phyloP scores from a whole-genome alignment of 2,797 vertebrate genomes.

The Lepus oiostolus region DNA sequence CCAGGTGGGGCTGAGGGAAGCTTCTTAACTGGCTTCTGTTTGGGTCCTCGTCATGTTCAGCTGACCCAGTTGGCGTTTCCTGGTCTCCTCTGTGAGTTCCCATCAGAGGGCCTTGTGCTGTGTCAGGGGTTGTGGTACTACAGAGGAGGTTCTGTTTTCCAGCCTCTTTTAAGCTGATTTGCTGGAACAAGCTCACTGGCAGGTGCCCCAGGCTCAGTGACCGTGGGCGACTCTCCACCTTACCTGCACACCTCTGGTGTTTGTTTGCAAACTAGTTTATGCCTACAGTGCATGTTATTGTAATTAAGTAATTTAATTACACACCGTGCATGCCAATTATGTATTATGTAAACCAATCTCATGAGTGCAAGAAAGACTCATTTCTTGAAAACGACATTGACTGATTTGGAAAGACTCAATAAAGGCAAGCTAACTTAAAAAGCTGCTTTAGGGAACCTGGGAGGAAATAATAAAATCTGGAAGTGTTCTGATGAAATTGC shows the following conservation, averaged over 20 bases:
- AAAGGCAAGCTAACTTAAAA: background rate
- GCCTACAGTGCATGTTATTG: background rate
- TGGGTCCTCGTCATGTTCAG: background rate
- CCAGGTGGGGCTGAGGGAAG: background rate
- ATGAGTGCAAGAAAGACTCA: background rate
- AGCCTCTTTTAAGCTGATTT: background rate
- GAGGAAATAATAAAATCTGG: background rate
- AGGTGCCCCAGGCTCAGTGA: background rate
- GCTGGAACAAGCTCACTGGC: background rate
- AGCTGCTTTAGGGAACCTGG: background rate
- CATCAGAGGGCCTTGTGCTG: rapidly evolving
- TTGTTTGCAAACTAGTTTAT: background rate
- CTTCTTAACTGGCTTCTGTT: background rate
- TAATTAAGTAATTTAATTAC: background rate
- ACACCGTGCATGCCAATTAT: background rate
- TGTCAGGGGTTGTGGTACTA: background rate
- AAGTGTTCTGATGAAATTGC: background rate
- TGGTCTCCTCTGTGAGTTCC: background rate
- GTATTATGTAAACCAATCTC: background rate
- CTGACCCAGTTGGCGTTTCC: background rate
- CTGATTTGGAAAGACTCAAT: constrained; percentile 15
- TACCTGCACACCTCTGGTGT: background rate
- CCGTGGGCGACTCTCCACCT: background rate
- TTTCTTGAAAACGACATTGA: constrained; percentile 21
- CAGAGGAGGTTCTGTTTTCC: background rate